These are phyloP conservation scores for Acanthurus tractus DNA, from an alignment of 2,797 vertebrate genomes.

Conservation along the genomic window DNA sequence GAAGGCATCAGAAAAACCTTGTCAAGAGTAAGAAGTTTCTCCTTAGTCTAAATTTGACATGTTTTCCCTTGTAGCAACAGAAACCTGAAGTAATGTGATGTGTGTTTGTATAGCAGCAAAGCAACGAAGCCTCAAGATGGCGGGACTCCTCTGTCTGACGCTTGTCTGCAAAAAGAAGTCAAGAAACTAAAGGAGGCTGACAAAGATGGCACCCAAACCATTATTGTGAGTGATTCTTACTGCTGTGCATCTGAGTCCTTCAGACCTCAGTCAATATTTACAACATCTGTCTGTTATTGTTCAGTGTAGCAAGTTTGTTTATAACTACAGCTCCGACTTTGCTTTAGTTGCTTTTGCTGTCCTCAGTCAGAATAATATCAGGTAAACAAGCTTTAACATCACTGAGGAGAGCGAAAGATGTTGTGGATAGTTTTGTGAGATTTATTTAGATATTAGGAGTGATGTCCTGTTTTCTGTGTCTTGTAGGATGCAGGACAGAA, in stretches of 20 bases:
- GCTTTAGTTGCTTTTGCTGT: background rate
- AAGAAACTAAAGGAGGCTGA: constrained; percentile 89
- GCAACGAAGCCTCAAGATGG: constrained; percentile 73
- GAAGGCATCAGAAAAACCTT: constrained; percentile 35
- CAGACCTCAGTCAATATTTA: background rate
- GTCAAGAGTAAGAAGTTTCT: constrained; percentile 66
- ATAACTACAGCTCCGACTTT: background rate
- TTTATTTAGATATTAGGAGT: background rate
- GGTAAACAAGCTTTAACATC: background rate
- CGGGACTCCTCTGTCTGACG: constrained; percentile 83
- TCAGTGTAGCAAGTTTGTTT: background rate
- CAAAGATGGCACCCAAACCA: constrained; percentile 89
- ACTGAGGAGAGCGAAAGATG: background rate
- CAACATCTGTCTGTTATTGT: background rate
- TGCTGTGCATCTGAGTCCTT: background rate
- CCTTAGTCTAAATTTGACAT: constrained; percentile 22
- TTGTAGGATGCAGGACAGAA: constrained; percentile 94
- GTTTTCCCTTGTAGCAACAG: background rate
- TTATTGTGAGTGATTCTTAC: constrained; percentile 86
- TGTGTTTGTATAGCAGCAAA: constrained; percentile 64
- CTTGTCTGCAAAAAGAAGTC: constrained; percentile 89
- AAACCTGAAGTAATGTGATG: constrained; percentile 20
- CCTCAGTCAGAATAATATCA: background rate
- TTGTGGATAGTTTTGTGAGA: background rate
- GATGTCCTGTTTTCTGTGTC: constrained; percentile 10